Percentiles rank a stretch among this genome's conserved stretches.
Evolutionary conservation across 2,113 vertebrate genomes (phyloP).

Genomic region (Paedocypris sp.): DNA sequence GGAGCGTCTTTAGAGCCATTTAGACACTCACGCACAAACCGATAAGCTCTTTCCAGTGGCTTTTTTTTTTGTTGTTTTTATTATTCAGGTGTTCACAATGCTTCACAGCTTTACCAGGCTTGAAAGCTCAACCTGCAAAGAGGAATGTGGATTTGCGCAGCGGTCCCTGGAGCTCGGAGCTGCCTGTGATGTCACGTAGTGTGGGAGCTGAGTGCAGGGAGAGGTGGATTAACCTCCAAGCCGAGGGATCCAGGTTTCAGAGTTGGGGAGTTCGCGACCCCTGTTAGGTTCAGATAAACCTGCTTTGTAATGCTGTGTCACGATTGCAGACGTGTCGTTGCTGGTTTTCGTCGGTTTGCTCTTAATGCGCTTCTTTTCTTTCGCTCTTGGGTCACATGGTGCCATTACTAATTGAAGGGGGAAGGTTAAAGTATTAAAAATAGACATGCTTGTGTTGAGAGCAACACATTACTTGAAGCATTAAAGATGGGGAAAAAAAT

Average conservation of each 20-base stretch:
- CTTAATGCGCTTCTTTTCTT: conserved; percentile 7
- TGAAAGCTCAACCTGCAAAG: not conserved
- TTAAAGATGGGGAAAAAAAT: too few species aligned
- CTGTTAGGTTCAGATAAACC: not conserved
- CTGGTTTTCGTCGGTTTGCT: conserved; percentile 5
- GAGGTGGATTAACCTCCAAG: conserved; percentile 33
- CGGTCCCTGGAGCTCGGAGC: conserved; percentile 21
- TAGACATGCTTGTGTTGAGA: not conserved
- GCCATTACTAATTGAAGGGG: not conserved
- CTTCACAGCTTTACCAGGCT: conserved; percentile 8
- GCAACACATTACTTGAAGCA: too few species aligned
- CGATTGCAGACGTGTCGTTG: conserved; percentile 5
- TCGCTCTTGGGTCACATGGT: not conserved
- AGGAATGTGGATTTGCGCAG: conserved; percentile 20
- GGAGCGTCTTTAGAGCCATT: conserved; percentile 18
- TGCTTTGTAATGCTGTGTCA: not conserved
- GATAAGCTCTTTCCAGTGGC: conserved; percentile 2
- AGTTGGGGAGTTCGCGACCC: conserved; percentile 29
- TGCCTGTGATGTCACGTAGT: conserved; percentile 26
- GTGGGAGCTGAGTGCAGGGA: not conserved
- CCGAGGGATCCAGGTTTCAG: conserved; percentile 20
- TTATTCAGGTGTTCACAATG: not conserved
- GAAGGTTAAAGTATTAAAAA: not conserved
- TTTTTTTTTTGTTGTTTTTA: not conserved
- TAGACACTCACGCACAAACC: conserved; percentile 12